These are phyloP conservation scores for Pelecanoides urinatrix DNA, from an alignment of 2,113 vertebrate genomes.

Conservation along the genomic window DNA sequence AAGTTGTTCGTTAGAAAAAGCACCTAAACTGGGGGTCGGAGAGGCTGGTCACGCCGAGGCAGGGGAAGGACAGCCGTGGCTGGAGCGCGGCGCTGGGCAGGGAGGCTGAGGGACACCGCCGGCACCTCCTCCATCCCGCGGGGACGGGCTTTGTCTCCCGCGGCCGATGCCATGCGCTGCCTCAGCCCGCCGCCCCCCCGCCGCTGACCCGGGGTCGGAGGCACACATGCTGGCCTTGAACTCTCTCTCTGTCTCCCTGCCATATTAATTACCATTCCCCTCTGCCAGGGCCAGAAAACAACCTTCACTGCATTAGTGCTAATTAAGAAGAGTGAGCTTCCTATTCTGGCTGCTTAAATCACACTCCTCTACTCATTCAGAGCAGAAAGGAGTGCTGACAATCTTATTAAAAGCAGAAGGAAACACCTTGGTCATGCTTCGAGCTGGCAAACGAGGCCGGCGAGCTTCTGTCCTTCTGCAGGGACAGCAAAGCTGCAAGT, in stretches of 20 bases:
- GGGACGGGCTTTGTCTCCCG: slow-evolving; percentile 31
- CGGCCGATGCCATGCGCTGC: not conserved
- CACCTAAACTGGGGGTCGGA: not conserved
- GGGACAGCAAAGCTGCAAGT: not conserved
- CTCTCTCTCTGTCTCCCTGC: slow-evolving; percentile 69
- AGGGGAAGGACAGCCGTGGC: not conserved
- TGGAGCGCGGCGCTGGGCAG: not conserved
- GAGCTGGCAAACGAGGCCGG: not conserved
- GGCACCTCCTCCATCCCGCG: not conserved
- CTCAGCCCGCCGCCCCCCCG: not conserved
- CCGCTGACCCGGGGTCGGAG: slow-evolving; percentile 58
- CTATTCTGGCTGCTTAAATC: slow-evolving; percentile 47
- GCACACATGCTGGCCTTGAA: slow-evolving; percentile 71
- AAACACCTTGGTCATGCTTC: not conserved
- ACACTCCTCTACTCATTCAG: not conserved
- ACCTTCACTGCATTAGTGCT: slow-evolving; percentile 73
- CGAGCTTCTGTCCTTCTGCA: not conserved
- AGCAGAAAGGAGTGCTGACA: slow-evolving; percentile 51
- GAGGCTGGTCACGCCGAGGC: not conserved
- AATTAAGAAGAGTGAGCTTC: slow-evolving; percentile 74
- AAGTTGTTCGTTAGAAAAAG: not conserved
- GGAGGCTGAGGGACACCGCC: not conserved
- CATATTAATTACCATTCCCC: slow-evolving; percentile 76
- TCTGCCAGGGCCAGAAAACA: slow-evolving; percentile 71
- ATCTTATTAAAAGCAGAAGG: slow-evolving; percentile 52